Evolutionary conservation across 2,888 invertebrate species (phyloP).

Genomic region (Leucophenga maculata): DNA sequence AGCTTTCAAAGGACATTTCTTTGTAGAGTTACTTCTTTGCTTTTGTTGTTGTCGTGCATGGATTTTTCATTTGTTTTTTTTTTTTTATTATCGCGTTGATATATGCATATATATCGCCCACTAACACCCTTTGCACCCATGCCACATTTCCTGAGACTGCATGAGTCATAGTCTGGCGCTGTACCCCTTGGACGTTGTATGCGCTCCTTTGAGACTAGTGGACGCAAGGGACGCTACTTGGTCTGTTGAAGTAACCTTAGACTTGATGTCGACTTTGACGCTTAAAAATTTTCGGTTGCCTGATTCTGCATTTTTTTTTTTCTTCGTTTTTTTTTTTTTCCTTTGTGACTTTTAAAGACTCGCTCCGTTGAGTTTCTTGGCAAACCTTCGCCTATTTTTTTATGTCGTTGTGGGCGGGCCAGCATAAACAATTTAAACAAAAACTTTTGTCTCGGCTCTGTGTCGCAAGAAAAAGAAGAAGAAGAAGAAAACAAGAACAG

Average conservation of each 20-base stretch:
- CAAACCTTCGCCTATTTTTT: not conserved
- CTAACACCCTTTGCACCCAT: not conserved
- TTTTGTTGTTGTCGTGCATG: conserved; percentile 7
- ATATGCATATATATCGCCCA: not conserved
- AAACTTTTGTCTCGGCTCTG: conserved; percentile 9
- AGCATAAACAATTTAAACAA: conserved; percentile 26
- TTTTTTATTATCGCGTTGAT: conserved; percentile 6
- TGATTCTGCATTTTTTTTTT: not conserved
- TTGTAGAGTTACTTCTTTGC: not conserved
- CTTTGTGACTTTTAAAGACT: not conserved
- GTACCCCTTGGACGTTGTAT: too few relatives aligned
- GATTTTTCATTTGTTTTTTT: conserved; percentile 7
- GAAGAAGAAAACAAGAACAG: not conserved
- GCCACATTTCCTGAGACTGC: not conserved
- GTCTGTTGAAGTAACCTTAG: conserved; percentile 15
- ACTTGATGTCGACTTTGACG: conserved; percentile 21
- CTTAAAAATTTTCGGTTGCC: conserved; percentile 23
- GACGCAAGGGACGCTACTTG: too few relatives aligned
- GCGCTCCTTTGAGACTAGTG: too few relatives aligned
- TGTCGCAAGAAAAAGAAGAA: too few relatives aligned
- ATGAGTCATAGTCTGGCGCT: not conserved
- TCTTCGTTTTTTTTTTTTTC: not conserved
- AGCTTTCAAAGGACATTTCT: too few relatives aligned
- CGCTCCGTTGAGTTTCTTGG: not conserved
- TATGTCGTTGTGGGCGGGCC: not conserved